Evolutionary conservation across 2,797 vertebrate species (phyloP), one percentile per base, ranked within the genome.

Genomic region (Tiaroga cobitis): DNA sequence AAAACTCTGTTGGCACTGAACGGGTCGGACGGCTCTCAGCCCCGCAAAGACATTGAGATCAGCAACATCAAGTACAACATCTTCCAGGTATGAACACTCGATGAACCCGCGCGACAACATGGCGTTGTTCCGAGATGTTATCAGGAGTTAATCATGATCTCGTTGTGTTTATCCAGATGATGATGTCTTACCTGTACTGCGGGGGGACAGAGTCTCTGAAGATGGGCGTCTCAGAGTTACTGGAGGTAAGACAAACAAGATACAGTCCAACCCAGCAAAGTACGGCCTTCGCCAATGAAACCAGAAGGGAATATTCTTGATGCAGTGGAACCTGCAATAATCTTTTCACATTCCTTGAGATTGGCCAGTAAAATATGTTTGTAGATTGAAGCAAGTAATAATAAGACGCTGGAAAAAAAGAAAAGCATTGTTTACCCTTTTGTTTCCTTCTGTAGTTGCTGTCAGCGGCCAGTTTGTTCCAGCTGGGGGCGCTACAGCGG

Each of bases 131-230:
- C 43, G 3, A 43, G n/a, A 46, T 19, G 1, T 77, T 90, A 59
- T 43, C 3, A 80, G 39, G 11, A 24, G 8, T 87, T 92, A 72
- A 89, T 86, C 29, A 89, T 8, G 77, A 19, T 67, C 51, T 88
- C 19, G 3, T 70, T 83, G 37, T 61, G 78, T 37, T 39, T 84
- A 32, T 80, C 84, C 90, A 97, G 98, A 96, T 98, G 95, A 96
- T 99, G 96, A 99, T 99, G 98, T 97, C 97, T 87, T 99, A 98
- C 86, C 94, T 99, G 80, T 99, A 99, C 93, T 97, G 97, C 0
- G 98, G 98, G 87, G 97, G 97, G 61, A 96, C 96, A 0, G 97
- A 99, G 88, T 95, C 96, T 5, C 94, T 99, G 93, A 96, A 95
- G 91, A 96, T 96, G 65, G 95, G 95, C 21, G 95, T 97, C 0